Conservation (phyloP, 1,140 invertebrate species). For the Bombus vancouverensis region DNA sequence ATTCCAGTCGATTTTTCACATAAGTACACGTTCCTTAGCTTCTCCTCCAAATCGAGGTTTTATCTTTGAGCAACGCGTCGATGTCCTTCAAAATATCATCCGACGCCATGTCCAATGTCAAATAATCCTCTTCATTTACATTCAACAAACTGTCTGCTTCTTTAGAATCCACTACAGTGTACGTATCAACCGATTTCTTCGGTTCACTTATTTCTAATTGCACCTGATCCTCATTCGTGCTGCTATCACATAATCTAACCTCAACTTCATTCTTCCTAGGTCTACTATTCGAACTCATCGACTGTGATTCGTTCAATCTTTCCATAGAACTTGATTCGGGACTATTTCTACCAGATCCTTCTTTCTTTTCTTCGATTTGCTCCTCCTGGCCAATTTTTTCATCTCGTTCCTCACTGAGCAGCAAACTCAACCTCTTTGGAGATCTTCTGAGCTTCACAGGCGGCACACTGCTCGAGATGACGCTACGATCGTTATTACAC, state of each 20-base stretch:
- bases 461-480: constrained; percentile 26
- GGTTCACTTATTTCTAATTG: not conserved
- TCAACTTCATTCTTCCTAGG: constrained; percentile 65
- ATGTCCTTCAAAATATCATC: constrained; percentile 80
- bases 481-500: not conserved
- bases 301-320: not conserved
- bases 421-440: not conserved
- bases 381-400: not conserved
- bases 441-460: constrained; percentile 71
- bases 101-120: constrained; percentile 66
- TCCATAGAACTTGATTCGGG: not conserved
- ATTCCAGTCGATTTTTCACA: not conserved
- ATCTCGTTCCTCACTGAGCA: constrained; percentile 1
- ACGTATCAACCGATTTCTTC: not conserved
- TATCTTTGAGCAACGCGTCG: constrained; percentile 75
- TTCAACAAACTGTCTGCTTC: constrained; percentile 29
- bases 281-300: not conserved
- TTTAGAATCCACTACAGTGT: constrained; percentile 33
- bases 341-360: not conserved
- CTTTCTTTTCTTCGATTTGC: not conserved
- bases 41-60: constrained; percentile 29
- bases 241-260: constrained; percentile 75
- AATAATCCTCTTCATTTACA: constrained; percentile 64
- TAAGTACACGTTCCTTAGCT: not conserved
- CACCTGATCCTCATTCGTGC: constrained; percentile 64